A percentile compares a stretch with the other conserved stretches of the same genome.
Conservation (phyloP, 1,140 invertebrate genomes). For the Grapholita molesta region DNA sequence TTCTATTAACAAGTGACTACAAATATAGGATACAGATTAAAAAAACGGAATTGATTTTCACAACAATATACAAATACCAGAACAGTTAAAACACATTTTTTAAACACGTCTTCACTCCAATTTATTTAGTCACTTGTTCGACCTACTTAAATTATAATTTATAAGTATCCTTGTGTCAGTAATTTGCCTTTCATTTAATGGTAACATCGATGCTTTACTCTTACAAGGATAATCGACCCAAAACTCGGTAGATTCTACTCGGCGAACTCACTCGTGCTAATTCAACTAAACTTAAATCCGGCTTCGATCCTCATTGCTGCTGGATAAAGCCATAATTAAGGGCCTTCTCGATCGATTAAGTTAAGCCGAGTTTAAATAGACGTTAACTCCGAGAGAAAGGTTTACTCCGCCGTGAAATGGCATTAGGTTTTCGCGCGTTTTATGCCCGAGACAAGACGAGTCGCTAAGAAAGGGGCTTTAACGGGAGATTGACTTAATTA, state of each 20-base stretch:
- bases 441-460: constrained; percentile 52
- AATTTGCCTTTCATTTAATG: no score
- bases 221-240: background rate
- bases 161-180: no score
- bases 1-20: no score
- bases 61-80: no score
- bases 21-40: no score
- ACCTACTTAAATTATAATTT: background rate
- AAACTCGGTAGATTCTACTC: background rate
- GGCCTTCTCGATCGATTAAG: constrained; percentile 75
- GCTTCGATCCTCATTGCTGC: constrained; percentile 64
- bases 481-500: constrained; percentile 75
- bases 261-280: constrained; percentile 26
- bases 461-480: constrained; percentile 74
- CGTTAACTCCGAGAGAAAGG: constrained; percentile 74
- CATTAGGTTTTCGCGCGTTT: constrained; percentile 76
- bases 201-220: background rate
- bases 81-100: no score
- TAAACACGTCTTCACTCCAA: no score
- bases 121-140: no score
- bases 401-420: constrained; percentile 75
- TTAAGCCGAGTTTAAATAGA: constrained; percentile 77
- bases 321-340: constrained; percentile 75
- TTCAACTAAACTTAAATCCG: constrained; percentile 50
- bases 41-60: no score